Evolutionary conservation across 2,797 vertebrate species (phyloP).

Genomic region (Gastrophryne carolinensis): DNA sequence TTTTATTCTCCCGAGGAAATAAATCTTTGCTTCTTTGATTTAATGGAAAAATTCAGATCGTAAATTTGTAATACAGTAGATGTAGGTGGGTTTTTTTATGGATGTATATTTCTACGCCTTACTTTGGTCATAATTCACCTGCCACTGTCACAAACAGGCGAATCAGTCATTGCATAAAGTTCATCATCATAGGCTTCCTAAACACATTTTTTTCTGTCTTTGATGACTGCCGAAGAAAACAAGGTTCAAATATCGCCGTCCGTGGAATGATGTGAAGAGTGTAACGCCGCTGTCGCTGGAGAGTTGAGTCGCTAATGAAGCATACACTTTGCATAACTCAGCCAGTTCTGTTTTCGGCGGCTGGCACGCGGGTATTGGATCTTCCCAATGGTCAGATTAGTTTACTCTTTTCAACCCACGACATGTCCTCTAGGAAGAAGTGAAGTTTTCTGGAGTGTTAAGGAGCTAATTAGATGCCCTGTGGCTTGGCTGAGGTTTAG

Average conservation of each 20-base stretch:
- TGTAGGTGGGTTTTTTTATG: too few relatives aligned
- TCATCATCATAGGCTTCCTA: background rate
- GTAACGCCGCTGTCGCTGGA: background rate
- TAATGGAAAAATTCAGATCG: too few relatives aligned
- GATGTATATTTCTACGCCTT: too few relatives aligned
- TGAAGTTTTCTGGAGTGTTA: constrained; percentile 14
- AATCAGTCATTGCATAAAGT: background rate
- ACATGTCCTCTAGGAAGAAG: constrained; percentile 23
- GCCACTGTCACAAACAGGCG: background rate
- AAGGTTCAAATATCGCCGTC: background rate
- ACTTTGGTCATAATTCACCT: background rate
- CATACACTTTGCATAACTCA: constrained; percentile 18
- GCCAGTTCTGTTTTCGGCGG: background rate
- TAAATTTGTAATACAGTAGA: too few relatives aligned
- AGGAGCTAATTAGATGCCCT: constrained; percentile 41
- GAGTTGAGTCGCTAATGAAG: background rate
- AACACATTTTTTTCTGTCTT: background rate
- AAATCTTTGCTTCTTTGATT: too few relatives aligned
- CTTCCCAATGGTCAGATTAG: constrained; percentile 15
- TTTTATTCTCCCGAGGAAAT: too few relatives aligned
- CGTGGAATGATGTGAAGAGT: background rate
- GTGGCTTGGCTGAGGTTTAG: constrained; percentile 32
- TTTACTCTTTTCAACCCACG: constrained; percentile 15
- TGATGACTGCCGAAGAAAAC: background rate
- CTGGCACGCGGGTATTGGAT: background rate